Base-by-base conservation (phyloP, 1,140 invertebrate species). In the Hycleus cichorii region DNA sequence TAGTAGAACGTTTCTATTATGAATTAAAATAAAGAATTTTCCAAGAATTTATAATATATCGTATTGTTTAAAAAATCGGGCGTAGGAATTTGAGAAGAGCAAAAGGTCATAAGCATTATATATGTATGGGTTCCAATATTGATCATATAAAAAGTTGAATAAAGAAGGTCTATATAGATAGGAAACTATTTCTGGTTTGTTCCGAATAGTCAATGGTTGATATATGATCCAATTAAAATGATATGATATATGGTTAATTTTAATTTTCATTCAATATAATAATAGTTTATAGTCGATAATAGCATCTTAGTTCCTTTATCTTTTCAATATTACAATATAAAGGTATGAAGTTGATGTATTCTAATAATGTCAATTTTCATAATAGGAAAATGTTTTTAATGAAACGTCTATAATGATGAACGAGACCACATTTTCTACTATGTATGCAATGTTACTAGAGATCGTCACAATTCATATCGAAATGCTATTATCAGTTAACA, bases 401-500 rank as follows among this genome's bases (percentile, higher is more conserved):
- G 51, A 53, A 53, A 53, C 11, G 51, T 53, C 51, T 53, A 53
- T 53, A 45, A 18, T 53, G 43, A 53, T 53, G 51, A 46, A 53
- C 39, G 51, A 53, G 42, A 42, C 39, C 42, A 32, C 32, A 32
- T 52, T 52, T 32, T 45, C 51, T 45, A 53, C 42, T 53, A 38
- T 53, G 42, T 53, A 53, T 53, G 51, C 51, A 46, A 42, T 18
- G 42, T 42, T 45, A 42, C 51, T 32, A 32, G 51, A 53, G 42
- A 53, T 27, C 45, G 51, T 53, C 51, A 53, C 51, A 53, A 53
- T 27, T 53, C 51, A 53, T 53, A 38, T 53, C 42, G 42, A 46
- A 53, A 53, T 53, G 46, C 46, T 52, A 52, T 52, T 53, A 53
- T 53, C 51, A 53, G 51, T 53, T 53, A 53, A 53, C 44, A 45